A percentile compares a stretch with the other conserved stretches of the same genome.
Evolutionary conservation across 2,797 vertebrate species (phyloP).

Genomic region (Decapterus maruadsi): DNA sequence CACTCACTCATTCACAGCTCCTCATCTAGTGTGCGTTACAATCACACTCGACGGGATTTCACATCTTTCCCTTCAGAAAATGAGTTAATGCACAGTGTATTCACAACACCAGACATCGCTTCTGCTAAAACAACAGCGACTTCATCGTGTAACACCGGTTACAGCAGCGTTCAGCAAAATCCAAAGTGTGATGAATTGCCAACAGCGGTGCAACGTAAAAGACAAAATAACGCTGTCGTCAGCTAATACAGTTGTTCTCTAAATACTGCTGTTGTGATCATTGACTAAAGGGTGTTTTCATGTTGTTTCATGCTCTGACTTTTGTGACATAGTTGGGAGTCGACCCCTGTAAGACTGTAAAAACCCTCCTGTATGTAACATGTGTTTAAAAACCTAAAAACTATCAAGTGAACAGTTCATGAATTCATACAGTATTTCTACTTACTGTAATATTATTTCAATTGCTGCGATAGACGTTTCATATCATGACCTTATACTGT

Average conservation of each 20-base stretch:
- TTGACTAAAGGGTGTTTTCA: constrained; percentile 8
- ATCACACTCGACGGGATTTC: constrained; percentile 41
- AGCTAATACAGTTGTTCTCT: constrained; percentile 35
- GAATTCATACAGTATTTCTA: background rate
- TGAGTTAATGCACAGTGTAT: constrained; percentile 32
- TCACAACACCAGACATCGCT: constrained; percentile 20
- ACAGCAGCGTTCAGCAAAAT: constrained; percentile 52
- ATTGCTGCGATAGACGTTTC: background rate
- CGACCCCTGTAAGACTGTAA: background rate
- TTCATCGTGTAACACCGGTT: constrained; percentile 42
- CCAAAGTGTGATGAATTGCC: constrained; percentile 4
- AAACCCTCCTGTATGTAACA: constrained; percentile 1
- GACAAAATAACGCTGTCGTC: constrained; percentile 42
- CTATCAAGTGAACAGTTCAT: constrained; percentile 4
- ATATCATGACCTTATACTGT: background rate
- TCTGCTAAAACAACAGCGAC: constrained; percentile 37
- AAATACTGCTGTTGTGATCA: constrained; percentile 37
- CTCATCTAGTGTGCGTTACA: constrained; percentile 20
- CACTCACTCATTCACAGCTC: constrained; percentile 20
- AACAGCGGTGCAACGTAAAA: constrained; percentile 33
- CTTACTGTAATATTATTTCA: background rate
- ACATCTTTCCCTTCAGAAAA: constrained; percentile 60
- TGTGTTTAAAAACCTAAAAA: background rate
- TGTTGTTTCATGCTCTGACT: constrained; percentile 37
- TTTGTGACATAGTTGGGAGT: constrained; percentile 23